Percentiles rank a stretch among this genome's conserved stretches.
These are phyloP conservation scores for Cnemophilus loriae DNA, from an alignment of 2,113 vertebrate genomes.

Conservation along the genomic window DNA sequence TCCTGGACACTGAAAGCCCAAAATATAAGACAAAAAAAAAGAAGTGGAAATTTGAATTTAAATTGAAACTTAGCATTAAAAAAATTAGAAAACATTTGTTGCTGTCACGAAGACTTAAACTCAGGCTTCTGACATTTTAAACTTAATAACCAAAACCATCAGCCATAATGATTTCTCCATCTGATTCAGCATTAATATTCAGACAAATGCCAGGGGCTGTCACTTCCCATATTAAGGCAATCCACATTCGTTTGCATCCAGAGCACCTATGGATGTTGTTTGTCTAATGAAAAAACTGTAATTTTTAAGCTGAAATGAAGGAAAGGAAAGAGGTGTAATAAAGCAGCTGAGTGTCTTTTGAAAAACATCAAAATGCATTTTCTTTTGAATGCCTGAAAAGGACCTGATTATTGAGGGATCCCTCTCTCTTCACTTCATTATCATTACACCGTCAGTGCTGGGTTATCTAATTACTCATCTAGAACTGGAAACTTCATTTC, in stretches of 20 bases:
- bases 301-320: constrained; percentile 34
- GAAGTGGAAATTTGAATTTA: constrained; percentile 21
- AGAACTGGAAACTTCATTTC: constrained; percentile 48
- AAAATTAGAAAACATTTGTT: constrained; percentile 35
- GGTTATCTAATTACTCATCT: constrained; percentile 43
- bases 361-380: constrained; percentile 36
- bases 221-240: constrained; percentile 57
- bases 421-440: constrained; percentile 29
- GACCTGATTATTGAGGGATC: constrained; percentile 32
- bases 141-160: constrained; percentile 48
- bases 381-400: constrained; percentile 27
- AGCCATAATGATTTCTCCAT: constrained; percentile 42
- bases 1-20: neutral
- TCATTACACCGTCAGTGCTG: neutral
- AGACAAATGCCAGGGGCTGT: constrained; percentile 11
- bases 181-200: constrained; percentile 30
- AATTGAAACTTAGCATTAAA: constrained; percentile 47
- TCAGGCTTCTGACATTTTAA: constrained; percentile 28
- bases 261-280: constrained; percentile 6
- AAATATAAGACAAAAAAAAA: neutral
- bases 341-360: constrained; percentile 18
- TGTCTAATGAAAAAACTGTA: constrained; percentile 32
- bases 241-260: constrained; percentile 34
- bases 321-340: constrained; percentile 1
- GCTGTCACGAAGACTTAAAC: constrained; percentile 37